phyloP scores from a whole-genome alignment of 2,888 invertebrate genomes.

The Lochmaea capreae region DNA sequence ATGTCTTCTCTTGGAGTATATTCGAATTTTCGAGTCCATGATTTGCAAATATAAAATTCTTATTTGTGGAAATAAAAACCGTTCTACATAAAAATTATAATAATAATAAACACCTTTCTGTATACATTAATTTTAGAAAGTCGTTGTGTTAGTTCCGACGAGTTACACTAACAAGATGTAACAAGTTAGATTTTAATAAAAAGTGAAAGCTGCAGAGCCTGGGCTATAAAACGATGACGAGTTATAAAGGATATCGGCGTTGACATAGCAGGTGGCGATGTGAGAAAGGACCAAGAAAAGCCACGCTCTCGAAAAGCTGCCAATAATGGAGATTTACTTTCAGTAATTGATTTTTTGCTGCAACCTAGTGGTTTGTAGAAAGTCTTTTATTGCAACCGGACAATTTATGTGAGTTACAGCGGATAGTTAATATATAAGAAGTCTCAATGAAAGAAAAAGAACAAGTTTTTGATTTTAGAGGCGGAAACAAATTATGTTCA shows the following conservation, averaged over 20 bases:
- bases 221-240: conserved; percentile 27
- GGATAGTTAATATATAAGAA: conserved; percentile 25
- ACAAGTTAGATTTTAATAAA: conserved; percentile 2
- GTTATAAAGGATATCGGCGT: conserved; percentile 44
- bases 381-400: conserved; percentile 28
- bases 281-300: conserved; percentile 45
- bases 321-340: conserved; percentile 38
- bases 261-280: conserved; percentile 54
- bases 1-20: too few species aligned
- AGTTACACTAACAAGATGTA: neutral
- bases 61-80: too few species aligned
- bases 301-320: conserved; percentile 30
- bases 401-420: conserved; percentile 36
- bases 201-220: conserved; percentile 4
- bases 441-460: too few species aligned
- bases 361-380: conserved; percentile 33
- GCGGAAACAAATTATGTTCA: too few species aligned
- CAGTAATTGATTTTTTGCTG: conserved; percentile 41
- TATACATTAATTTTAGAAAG: too few species aligned
- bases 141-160: neutral
- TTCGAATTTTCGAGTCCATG: too few species aligned
- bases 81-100: too few species aligned
- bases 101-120: too few species aligned
- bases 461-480: too few species aligned
- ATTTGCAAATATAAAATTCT: too few species aligned